phyloP scores from a whole-genome alignment of 2,113 vertebrate species.

The Caranx ignobilis region DNA sequence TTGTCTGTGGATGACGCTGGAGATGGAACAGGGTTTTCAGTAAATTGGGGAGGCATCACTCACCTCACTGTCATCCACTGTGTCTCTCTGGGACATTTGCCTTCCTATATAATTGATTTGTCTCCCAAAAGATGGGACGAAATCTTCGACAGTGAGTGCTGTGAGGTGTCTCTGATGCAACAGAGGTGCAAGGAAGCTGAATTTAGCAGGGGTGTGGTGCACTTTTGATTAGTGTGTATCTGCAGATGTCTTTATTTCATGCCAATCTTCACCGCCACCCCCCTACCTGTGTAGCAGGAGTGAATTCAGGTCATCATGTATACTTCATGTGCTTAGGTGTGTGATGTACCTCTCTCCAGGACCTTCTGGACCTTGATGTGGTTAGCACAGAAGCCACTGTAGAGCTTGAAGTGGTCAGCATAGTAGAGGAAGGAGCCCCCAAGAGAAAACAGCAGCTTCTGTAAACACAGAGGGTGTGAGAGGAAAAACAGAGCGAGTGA shows the following conservation, averaged over 20 bases:
- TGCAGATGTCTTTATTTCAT: neutral
- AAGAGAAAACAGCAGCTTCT: conserved; percentile 97
- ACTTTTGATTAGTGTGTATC: neutral
- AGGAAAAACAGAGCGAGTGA: neutral
- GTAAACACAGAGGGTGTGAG: conserved; percentile 63
- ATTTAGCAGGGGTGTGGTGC: neutral
- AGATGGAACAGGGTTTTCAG: neutral
- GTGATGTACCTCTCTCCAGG: conserved; percentile 92
- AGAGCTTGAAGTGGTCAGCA: conserved; percentile 98
- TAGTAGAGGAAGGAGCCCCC: conserved; percentile 98
- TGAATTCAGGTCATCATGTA: neutral
- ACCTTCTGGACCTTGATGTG: conserved; percentile 99
- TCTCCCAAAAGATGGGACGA: conserved; percentile 37
- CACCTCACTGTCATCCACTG: conserved; percentile 30
- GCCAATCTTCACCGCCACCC: neutral
- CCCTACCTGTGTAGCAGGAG: neutral
- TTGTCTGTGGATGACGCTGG: neutral
- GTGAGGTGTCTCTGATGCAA: conserved; percentile 58
- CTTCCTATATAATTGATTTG: conserved; percentile 50
- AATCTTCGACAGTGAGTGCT: conserved; percentile 25
- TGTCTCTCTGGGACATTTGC: conserved; percentile 47
- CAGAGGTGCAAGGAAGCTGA: conserved; percentile 50
- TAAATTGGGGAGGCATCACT: conserved; percentile 25
- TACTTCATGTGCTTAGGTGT: neutral
- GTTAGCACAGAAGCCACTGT: conserved; percentile 98